Evolutionary conservation across 2,797 vertebrate species (phyloP), one percentile per base, ranked within the genome.

Genomic region (Megaceryle alcyon): DNA sequence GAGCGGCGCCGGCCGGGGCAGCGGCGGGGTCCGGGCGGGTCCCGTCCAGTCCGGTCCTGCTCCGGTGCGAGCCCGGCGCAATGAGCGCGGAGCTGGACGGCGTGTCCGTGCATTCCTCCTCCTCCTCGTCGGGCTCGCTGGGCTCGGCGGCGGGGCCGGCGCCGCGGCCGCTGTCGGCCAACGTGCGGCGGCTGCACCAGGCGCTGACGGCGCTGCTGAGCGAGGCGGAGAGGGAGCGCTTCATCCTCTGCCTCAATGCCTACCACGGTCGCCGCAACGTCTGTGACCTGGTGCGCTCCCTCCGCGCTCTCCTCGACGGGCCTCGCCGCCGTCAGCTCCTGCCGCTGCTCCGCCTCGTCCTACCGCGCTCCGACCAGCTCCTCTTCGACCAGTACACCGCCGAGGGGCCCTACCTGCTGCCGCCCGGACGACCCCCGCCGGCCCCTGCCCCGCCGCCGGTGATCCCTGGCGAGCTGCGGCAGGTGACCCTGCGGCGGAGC

Each of bases 241-340:
- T 99, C 98, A 98, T 99, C 96, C 99, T 99, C 98, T 99, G 99
- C 97, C 98, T 99, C 61, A 99, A 99, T 91, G 99, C 99, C 6
- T 99, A 99, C 98, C 99, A 99, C 98, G 98, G 99, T 97, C 99
- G 99, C 90, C 98, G 99, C 96, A 99, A 99, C 97, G 99, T 99
- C 87, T 99, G 98, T 97, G 99, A 99, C 97, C 98, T 99, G 97
- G 99, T 99, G 69, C 99, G 98, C 98, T 99, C 99, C 44, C 98
- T 99, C 83, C 98, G 98, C 78, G 99, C 99, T 71, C 99, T 99
- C 89, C 98, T 99, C 80, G 98, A 99, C 97, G 98, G 98, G 70
- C 99, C 99, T 77, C 98, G 98, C 96, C 99, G 99, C 96, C 97
- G 99, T 51, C 99, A 99, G 97, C 99, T 99, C 72, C 98, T 99